Evolutionary conservation across 2,113 vertebrate genomes (phyloP).

Genomic region (Misgurnus mizolepis): DNA sequence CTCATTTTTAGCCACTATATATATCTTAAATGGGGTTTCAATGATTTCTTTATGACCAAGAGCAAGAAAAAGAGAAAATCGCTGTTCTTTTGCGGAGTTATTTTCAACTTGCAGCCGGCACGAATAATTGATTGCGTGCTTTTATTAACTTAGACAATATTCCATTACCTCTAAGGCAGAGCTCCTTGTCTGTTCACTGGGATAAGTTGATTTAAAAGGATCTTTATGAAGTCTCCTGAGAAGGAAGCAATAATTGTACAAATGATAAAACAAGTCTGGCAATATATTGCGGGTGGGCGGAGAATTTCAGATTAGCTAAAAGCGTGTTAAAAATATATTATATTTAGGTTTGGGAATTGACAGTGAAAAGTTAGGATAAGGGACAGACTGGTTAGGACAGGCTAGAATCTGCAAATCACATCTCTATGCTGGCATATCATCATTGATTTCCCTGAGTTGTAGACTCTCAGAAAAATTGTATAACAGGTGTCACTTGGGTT

Average conservation of each 20-base stretch:
- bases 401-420: no score
- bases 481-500: no score
- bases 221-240: constrained; percentile 44
- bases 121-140: constrained; percentile 48
- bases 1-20: constrained; percentile 5
- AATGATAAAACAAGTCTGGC: constrained; percentile 16
- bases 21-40: constrained; percentile 29
- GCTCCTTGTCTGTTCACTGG: constrained; percentile 18
- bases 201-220: constrained; percentile 47
- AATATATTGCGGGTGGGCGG: background rate
- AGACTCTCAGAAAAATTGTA: no score
- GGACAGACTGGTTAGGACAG: no score
- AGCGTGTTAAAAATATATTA: background rate
- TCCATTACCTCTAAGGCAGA: constrained; percentile 43
- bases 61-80: constrained; percentile 40
- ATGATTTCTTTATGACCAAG: constrained; percentile 20
- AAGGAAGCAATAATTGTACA: constrained; percentile 31
- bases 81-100: constrained; percentile 38
- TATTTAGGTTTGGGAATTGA: no score
- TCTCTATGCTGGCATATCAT: no score
- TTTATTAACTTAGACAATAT: constrained; percentile 54
- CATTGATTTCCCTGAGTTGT: background rate
- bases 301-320: background rate
- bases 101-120: constrained; percentile 39
- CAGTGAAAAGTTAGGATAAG: no score